A percentile compares a stretch with the other conserved stretches of the same genome.
Evolutionary conservation across 2,113 vertebrate species (phyloP).

Genomic region (Brienomyrus brachyistius): DNA sequence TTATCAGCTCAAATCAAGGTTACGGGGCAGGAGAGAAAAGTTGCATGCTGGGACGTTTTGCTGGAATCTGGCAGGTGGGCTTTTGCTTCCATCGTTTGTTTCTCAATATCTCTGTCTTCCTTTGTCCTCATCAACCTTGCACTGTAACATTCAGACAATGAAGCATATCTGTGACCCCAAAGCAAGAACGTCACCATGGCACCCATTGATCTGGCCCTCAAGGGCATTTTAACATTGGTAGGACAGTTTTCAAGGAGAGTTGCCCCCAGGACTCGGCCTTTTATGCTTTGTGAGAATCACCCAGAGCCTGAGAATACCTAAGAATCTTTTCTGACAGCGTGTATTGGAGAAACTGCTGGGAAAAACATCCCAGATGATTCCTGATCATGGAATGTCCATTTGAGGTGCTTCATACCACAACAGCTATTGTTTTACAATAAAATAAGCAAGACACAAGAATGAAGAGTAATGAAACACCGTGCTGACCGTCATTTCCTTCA

Average conservation of each 20-base stretch:
- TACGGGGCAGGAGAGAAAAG: background rate
- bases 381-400: background rate
- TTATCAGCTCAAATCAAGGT: background rate
- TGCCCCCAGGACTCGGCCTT: background rate
- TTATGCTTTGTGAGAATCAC: background rate
- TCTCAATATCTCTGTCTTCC: background rate
- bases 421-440: background rate
- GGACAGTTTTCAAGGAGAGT: background rate
- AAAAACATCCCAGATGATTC: background rate
- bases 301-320: background rate
- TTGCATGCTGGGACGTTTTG: background rate
- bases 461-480: background rate
- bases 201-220: constrained; percentile 7
- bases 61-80: background rate
- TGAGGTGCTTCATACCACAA: background rate
- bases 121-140: background rate
- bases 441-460: background rate
- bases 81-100: background rate
- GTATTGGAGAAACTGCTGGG: background rate
- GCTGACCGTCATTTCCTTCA: background rate
- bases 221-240: background rate
- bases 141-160: constrained; percentile 34
- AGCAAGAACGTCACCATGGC: constrained; percentile 28
- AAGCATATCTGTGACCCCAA: constrained; percentile 35
- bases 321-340: background rate